phyloP scores from a whole-genome alignment of 1,140 invertebrate genomes.

The Pseudachorutes palmiensis region DNA sequence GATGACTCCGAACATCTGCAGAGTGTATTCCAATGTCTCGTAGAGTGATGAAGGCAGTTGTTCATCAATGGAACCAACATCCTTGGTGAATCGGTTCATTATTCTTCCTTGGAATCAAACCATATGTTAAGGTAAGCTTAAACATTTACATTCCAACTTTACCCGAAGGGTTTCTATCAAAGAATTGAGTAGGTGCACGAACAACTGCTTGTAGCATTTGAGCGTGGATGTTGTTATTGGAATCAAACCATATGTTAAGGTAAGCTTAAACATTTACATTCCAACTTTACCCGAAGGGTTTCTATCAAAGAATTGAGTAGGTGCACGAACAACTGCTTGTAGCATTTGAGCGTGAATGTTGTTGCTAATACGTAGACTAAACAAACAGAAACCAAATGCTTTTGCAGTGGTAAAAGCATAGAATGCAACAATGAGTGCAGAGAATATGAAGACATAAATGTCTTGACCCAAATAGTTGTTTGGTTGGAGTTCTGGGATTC shows the following conservation, averaged over 20 bases:
- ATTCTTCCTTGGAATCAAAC: no score
- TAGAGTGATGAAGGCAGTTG: no score
- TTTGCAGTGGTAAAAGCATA: slow-evolving; percentile 39
- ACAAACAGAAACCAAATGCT: slow-evolving; percentile 57
- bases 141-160: no score
- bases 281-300: slow-evolving; percentile 63
- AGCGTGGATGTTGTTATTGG: slow-evolving; percentile 68
- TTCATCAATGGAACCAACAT: no score
- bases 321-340: slow-evolving; percentile 56
- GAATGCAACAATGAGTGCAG: slow-evolving; percentile 25
- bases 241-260: no score
- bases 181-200: slow-evolving; percentile 74
- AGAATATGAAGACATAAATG: slow-evolving; percentile 19
- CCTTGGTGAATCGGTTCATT: no score
- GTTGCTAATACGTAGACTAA: not conserved
- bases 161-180: slow-evolving; percentile 60
- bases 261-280: no score
- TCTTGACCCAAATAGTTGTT: no score
- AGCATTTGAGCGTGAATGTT: slow-evolving; percentile 5
- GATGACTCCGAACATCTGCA: no score
- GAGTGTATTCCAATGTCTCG: no score
- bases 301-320: slow-evolving; percentile 73
- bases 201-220: slow-evolving; percentile 63
- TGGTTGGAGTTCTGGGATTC: no score
- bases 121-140: no score